Evolutionary conservation across 92 coral and sea anemone species (phyloP), one percentile per base, ranked within the genome.

Genomic region (Galaxea fascicularis): DNA sequence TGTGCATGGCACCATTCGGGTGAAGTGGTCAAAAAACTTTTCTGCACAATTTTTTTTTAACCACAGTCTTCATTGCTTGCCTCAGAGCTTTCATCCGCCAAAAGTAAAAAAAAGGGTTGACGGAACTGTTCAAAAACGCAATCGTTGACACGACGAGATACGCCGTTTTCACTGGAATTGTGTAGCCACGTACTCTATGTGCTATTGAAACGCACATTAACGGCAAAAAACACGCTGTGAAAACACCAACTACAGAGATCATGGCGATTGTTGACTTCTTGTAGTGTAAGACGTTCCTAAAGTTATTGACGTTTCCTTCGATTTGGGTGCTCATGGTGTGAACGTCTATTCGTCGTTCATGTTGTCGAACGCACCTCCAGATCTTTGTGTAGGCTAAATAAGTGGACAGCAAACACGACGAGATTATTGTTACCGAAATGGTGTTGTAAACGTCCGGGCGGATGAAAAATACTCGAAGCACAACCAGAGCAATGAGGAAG

Each of bases 41-140:
- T 82, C 41, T 82, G 26, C 78, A 69, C 10, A 35, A 13, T 58
- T 57, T 35, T 8, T 56, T 28, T 71, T 71, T 57, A 4, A 71
- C 28, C 4, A 56, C 57, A 10, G 70, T 39, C 58, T 70, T 82
- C 27, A 80, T 69, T 4, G 86, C 86, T 15, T 35, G 22, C 26
- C 90, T 62, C 54, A 87, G 71, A 16, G 71, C 15, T 12, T 52
- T 73, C 16, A 87, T 65, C 24, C 85, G 62, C 90, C 86, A 87
- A 68, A 65, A 80, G 71, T 87, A 87, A 56, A 87, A 35, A 6
- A 87, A 0, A 27, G 90, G 90, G 65, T 87, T 87, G 12, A 87
- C 1, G 1, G 80, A 71, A 62, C 86, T 79, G 17, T 79, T 87
- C 22, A 80, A 51, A 70, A 87, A 87, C 27, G 85, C 73, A 31